Conservation (phyloP, 2,113 vertebrate genomes). For the Bubo blakistoni region DNA sequence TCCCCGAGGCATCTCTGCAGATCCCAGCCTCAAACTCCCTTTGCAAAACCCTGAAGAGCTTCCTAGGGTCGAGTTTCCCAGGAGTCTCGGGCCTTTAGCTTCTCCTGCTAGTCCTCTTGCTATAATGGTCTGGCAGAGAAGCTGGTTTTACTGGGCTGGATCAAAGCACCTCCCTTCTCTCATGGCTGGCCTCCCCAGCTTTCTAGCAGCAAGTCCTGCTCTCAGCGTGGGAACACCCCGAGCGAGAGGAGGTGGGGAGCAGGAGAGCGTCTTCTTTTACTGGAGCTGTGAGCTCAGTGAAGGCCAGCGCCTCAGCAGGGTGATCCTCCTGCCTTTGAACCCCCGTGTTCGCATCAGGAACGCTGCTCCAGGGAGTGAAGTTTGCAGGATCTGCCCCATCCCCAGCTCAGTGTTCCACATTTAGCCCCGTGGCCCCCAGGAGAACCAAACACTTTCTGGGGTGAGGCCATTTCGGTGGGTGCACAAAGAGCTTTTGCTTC, state of each 20-base stretch:
- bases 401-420: not conserved
- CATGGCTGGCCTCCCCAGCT: not conserved
- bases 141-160: not conserved
- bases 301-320: not conserved
- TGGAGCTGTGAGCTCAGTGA: not conserved
- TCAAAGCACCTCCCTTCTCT: not conserved
- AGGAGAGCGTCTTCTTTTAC: not conserved
- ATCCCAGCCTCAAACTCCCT: not conserved
- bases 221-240: not conserved
- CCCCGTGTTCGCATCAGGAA: not conserved
- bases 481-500: not conserved
- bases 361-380: not conserved
- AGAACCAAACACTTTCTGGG: not conserved
- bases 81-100: not conserved
- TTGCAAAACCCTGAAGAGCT: not conserved
- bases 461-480: not conserved
- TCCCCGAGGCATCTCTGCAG: not conserved
- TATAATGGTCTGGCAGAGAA: not conserved
- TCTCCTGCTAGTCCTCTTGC: not conserved
- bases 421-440: not conserved
- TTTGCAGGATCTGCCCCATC: not conserved
- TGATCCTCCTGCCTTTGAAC: not conserved
- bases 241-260: not conserved
- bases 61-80: not conserved
- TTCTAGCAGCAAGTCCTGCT: not conserved